A percentile compares a stretch with the other conserved stretches of the same genome.
phyloP scores from a whole-genome alignment of 2,888 invertebrate genomes.

The Artemia sp. region DNA sequence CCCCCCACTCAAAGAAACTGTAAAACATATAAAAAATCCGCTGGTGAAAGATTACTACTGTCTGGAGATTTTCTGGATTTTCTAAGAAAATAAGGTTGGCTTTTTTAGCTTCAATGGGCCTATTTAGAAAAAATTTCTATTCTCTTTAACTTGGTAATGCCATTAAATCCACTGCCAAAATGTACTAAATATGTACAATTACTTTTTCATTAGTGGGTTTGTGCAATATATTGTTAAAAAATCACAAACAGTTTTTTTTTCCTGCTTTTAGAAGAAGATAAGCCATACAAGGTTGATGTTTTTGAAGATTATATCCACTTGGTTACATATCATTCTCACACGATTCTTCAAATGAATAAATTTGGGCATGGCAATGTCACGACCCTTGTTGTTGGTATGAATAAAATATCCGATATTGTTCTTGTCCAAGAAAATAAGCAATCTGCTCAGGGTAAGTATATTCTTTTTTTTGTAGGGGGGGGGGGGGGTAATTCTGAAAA shows the following conservation, averaged over 20 bases:
- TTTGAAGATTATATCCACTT: conserved; percentile 54
- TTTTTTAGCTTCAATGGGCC: neutral
- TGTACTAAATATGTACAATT: too few species aligned
- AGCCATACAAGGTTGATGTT: conserved; percentile 52
- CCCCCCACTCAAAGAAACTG: too few species aligned
- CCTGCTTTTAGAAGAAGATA: conserved; percentile 35
- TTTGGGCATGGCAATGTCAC: conserved; percentile 40
- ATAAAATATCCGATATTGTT: conserved; percentile 44
- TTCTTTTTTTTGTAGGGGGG: too few species aligned
- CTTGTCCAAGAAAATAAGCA: conserved; percentile 51
- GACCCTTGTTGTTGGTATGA: conserved; percentile 36
- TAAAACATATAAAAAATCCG: too few species aligned
- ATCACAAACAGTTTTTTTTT: conserved; percentile 17
- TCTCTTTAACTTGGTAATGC: too few species aligned
- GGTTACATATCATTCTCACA: conserved; percentile 44
- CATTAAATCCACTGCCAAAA: too few species aligned
- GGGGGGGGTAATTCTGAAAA: too few species aligned
- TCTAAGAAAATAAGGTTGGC: neutral
- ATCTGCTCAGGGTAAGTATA: conserved; percentile 34
- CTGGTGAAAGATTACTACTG: too few species aligned
- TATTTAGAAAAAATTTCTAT: neutral
- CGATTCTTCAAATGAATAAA: conserved; percentile 46
- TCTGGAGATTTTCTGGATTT: too few species aligned
- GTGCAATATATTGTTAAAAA: conserved; percentile 14
- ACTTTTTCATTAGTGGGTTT: conserved; percentile 17